phyloP scores from a whole-genome alignment of 2,888 invertebrate genomes.

The Eristalis pertinax region DNA sequence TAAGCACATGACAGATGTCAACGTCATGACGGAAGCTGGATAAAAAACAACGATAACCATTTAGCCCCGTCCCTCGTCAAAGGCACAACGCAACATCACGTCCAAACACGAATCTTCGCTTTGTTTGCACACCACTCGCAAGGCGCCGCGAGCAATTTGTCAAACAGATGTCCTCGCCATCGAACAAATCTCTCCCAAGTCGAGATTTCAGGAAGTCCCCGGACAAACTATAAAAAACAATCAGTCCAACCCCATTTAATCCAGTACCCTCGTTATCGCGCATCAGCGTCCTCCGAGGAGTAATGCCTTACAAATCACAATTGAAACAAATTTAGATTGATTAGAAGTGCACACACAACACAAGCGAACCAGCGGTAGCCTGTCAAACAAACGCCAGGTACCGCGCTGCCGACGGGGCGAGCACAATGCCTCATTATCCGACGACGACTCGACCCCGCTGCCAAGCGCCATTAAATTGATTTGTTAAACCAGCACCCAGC shows the following conservation, averaged over 20 bases:
- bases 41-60: too few species aligned
- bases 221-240: background rate
- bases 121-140: background rate
- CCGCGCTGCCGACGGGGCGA: conserved; percentile 24
- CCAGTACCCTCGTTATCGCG: background rate
- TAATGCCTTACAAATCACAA: conserved; percentile 62
- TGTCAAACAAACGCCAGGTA: conserved; percentile 45
- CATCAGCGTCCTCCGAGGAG: background rate
- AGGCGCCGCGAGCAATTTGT: background rate
- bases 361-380: conserved; percentile 1
- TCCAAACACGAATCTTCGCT: background rate
- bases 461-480: conserved; percentile 71
- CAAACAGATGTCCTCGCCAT: background rate
- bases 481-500: conserved; percentile 55
- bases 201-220: too few species aligned
- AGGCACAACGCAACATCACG: background rate
- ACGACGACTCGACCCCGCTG: background rate
- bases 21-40: too few species aligned
- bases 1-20: too few species aligned
- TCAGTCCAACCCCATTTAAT: conserved; percentile 1
- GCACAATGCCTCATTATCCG: conserved; percentile 63
- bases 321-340: conserved; percentile 71
- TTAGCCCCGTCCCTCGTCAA: too few species aligned
- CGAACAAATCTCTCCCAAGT: background rate
- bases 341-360: conserved; percentile 54